Base-by-base conservation (phyloP, 2,888 invertebrate species). In the Epinotia demarniana region DNA sequence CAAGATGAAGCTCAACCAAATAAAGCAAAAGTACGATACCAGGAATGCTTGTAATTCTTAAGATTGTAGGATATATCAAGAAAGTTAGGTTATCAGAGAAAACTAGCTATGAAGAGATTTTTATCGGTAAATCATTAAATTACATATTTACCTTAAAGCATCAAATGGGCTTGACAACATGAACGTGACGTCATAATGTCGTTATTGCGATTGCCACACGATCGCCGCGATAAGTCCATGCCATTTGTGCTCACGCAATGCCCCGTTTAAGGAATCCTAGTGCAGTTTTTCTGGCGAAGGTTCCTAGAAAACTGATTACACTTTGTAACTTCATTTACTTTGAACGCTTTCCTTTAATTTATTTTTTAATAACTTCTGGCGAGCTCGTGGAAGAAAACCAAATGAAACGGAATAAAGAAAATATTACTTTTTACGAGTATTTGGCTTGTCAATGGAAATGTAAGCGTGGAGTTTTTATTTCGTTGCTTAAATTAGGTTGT, bases 211-310 rank as follows among this genome's bases (percentile, higher is more conserved):
- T 55, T 61, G 33, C 49, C n/a, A 43, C 64, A n/a, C 53, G 58
- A 64, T 55, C 61, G 39, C 62, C 62, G 39, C 27, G 71, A 60
- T 76, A 71, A 78, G 62, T 82, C 84, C 78, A 85, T 82, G 84
- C 83, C 86, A 88, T 90, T 86, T 85, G 62, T 19, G 84, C 88
- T 90, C 92, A 93, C 92, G 92, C 92, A 88, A 93, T 85, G 78
- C 79, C 77, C 87, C 86, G 84, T 87, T 92, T 92, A 87, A 84
- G 86, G 86, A 86, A 88, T 83, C 84, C 85, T 83, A 80, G 68
- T 89, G 87, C 87, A 88, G 80, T 89, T 87, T 87, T 89, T 88
- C 83, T 78, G 79, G 79, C 67, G 78, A 78, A 82, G 80, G 89
- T 88, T 86, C 80, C 73, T 83, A 87, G 87, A 90, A 89, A 85